Evolutionary conservation across 2,888 invertebrate genomes (phyloP).

Genomic region (Drosophila pseudotakahashii): DNA sequence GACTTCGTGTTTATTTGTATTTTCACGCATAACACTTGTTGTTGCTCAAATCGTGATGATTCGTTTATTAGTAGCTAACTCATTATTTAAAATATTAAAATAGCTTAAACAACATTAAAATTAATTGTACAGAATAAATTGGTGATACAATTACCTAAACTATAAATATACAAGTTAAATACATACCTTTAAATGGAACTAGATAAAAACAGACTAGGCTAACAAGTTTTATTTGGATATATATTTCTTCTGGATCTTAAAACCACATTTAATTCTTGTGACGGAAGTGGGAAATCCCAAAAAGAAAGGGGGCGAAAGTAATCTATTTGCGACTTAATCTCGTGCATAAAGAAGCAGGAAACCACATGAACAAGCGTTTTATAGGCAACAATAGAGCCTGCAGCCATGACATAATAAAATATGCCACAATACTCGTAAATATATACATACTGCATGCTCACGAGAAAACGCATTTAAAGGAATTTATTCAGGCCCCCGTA

Average conservation of each 20-base stretch:
- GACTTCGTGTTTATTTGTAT: conserved; percentile 8
- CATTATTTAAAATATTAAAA: too few species aligned
- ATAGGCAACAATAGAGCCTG: conserved; percentile 16
- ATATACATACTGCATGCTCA: background rate
- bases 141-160: too few species aligned
- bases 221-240: background rate
- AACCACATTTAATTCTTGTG: conserved; percentile 7
- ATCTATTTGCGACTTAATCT: conserved; percentile 13
- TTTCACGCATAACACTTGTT: conserved; percentile 2
- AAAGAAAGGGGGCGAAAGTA: background rate
- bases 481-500: conserved; percentile 7
- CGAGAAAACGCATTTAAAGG: conserved; percentile 11
- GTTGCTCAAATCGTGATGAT: background rate
- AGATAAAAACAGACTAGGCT: conserved; percentile 18
- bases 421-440: conserved; percentile 6
- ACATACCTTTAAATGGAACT: background rate
- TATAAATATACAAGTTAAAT: too few species aligned
- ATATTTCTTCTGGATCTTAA: background rate
- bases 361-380: conserved; percentile 3
- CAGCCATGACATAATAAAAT: conserved; percentile 41
- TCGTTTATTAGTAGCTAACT: too few species aligned
- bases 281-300: conserved; percentile 33
- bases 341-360: conserved; percentile 42
- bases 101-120: too few species aligned
- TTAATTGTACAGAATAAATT: too few species aligned